These are phyloP conservation scores for Phainopepla nitens DNA, from an alignment of 2,113 vertebrate genomes.

Conservation along the genomic window DNA sequence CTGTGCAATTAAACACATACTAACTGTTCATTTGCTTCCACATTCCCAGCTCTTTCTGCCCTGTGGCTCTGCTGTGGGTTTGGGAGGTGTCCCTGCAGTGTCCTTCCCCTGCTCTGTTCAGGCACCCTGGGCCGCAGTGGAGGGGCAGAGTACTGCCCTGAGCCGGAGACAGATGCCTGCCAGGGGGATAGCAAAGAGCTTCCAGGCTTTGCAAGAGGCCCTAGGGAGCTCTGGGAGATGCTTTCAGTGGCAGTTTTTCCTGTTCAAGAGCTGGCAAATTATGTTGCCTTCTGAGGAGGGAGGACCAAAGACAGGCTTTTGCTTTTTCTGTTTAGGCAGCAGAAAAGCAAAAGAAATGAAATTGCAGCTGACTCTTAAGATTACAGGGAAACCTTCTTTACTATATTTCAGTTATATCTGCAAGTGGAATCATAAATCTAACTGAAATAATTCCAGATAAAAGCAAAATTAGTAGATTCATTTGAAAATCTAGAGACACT, in stretches of 20 bases:
- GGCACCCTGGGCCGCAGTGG: background rate
- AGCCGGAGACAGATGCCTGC: background rate
- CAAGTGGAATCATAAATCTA: background rate
- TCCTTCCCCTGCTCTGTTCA: background rate
- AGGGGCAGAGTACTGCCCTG: background rate
- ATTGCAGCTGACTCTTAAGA: background rate
- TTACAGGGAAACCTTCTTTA: background rate
- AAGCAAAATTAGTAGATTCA: background rate
- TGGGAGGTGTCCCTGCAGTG: accelerated
- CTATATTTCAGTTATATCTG: background rate
- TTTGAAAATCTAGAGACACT: background rate
- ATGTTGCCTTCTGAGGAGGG: background rate
- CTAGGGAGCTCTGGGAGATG: background rate
- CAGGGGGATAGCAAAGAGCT: background rate
- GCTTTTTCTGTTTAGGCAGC: background rate
- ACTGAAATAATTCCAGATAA: background rate
- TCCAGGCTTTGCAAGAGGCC: background rate
- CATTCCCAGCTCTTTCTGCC: background rate
- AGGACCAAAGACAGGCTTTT: background rate
- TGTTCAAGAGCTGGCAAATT: background rate
- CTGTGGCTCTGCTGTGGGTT: background rate
- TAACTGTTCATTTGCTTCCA: background rate
- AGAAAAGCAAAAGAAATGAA: background rate
- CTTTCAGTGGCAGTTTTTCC: background rate
- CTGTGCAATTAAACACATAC: background rate